These are phyloP conservation scores for Schizopygopsis malacanthus DNA, from an alignment of 2,797 vertebrate species.

Conservation along the genomic window DNA sequence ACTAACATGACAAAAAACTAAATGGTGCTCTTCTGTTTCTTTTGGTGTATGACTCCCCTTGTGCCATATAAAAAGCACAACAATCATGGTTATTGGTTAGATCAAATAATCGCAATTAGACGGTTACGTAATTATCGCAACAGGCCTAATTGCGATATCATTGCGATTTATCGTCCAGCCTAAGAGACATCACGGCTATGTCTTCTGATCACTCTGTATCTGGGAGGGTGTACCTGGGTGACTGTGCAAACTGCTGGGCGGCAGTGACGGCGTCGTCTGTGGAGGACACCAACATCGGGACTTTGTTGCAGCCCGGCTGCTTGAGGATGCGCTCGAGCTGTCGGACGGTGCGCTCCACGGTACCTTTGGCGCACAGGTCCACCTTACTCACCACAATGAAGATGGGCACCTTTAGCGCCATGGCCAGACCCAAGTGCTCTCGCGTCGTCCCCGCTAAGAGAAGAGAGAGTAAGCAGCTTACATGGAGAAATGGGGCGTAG, in stretches of 20 bases:
- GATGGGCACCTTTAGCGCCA: slow-evolving; percentile 89
- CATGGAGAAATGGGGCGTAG: neutral
- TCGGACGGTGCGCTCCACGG: slow-evolving; percentile 85
- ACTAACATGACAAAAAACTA: no score
- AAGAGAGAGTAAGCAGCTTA: neutral
- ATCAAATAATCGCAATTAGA: no score
- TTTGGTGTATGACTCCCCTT: no score
- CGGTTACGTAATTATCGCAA: no score
- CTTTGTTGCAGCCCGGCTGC: slow-evolving; percentile 88
- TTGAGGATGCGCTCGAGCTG: slow-evolving; percentile 87
- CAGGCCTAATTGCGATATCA: no score
- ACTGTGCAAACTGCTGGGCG: slow-evolving; percentile 88
- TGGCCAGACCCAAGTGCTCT: slow-evolving; percentile 87
- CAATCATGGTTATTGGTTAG: no score
- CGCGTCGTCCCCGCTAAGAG: slow-evolving; percentile 83
- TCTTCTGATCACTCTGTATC: slow-evolving; percentile 40
- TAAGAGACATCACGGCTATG: neutral
- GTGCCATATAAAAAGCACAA: no score
- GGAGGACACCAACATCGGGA: slow-evolving; percentile 82
- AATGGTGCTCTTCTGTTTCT: no score
- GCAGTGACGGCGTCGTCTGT: slow-evolving; percentile 86
- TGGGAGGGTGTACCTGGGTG: slow-evolving; percentile 80
- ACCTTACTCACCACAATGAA: slow-evolving; percentile 89
- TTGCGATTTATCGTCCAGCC: no score
- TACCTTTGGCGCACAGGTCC: slow-evolving; percentile 84